Evolutionary conservation across 1,140 invertebrate species (phyloP).

Genomic region (Sinonovacula constricta): DNA sequence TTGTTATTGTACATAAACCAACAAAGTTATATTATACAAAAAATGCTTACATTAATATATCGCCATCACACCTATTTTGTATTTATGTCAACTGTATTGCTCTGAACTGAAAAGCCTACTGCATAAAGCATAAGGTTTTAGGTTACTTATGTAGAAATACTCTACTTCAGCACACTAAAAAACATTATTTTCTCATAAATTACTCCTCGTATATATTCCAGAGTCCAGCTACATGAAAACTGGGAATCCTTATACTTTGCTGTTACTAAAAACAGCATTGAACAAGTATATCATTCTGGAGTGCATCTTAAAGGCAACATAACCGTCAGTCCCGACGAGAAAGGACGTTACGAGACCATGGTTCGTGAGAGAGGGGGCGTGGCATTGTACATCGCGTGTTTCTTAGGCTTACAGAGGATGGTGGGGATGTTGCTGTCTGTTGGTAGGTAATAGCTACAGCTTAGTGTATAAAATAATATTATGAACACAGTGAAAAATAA

Average conservation of each 20-base stretch:
- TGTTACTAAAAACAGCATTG: constrained; percentile 53
- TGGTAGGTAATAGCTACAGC: constrained; percentile 67
- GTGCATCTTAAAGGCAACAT: constrained; percentile 57
- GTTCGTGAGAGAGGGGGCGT: constrained; percentile 62
- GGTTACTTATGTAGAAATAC: no score
- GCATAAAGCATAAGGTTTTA: no score
- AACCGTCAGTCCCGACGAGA: constrained; percentile 50
- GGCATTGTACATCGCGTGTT: constrained; percentile 63
- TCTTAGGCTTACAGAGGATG: constrained; percentile 57
- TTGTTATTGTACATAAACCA: no score
- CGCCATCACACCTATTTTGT: no score
- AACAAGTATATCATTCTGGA: constrained; percentile 62
- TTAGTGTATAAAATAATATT: no score
- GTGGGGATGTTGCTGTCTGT: constrained; percentile 60
- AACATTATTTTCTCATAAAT: no score
- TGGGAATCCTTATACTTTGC: constrained; percentile 53
- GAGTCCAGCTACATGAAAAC: constrained; percentile 42
- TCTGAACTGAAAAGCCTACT: no score
- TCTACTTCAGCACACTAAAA: no score
- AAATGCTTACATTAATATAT: no score
- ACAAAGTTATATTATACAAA: no score
- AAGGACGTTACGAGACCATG: constrained; percentile 45
- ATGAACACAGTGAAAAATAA: no score
- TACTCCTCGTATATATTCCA: constrained; percentile 7
- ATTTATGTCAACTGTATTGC: no score